Conservation (phyloP, 2,888 invertebrate genomes). For the Caenorhabditis wallacei region DNA sequence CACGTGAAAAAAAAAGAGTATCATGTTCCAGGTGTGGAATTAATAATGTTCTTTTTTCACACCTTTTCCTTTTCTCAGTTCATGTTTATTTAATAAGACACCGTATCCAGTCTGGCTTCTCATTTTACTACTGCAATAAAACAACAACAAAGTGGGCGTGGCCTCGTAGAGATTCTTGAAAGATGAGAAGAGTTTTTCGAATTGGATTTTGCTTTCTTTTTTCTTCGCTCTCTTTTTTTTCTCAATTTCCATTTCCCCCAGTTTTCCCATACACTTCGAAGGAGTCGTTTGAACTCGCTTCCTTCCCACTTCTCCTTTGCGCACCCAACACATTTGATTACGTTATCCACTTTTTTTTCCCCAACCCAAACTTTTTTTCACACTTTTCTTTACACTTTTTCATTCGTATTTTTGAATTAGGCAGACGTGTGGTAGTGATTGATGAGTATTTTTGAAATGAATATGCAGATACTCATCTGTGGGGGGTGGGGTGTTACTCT, state of each 20-base stretch:
- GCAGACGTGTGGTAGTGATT: conserved; percentile 47
- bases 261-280: conserved; percentile 27
- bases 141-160: background rate
- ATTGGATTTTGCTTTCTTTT: conserved; percentile 39
- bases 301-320: conserved; percentile 28
- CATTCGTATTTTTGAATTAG: conserved; percentile 5
- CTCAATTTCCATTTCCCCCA: conserved; percentile 20
- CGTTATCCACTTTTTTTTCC: conserved; percentile 56
- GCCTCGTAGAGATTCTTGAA: conserved; percentile 36
- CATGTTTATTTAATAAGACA: too few relatives aligned
- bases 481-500: conserved; percentile 34
- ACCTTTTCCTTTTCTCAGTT: background rate
- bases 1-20: background rate
- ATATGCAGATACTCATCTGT: conserved; percentile 61
- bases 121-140: background rate
- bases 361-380: conserved; percentile 15
- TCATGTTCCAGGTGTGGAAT: background rate
- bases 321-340: conserved; percentile 61
- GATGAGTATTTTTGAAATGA: conserved; percentile 50
- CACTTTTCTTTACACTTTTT: conserved; percentile 32
- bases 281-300: conserved; percentile 33
- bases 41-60: background rate
- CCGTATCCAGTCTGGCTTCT: background rate
- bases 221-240: conserved; percentile 20
- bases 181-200: conserved; percentile 56